phyloP scores from a whole-genome alignment of 2,888 invertebrate genomes.

The Trichopria drosophilae region DNA sequence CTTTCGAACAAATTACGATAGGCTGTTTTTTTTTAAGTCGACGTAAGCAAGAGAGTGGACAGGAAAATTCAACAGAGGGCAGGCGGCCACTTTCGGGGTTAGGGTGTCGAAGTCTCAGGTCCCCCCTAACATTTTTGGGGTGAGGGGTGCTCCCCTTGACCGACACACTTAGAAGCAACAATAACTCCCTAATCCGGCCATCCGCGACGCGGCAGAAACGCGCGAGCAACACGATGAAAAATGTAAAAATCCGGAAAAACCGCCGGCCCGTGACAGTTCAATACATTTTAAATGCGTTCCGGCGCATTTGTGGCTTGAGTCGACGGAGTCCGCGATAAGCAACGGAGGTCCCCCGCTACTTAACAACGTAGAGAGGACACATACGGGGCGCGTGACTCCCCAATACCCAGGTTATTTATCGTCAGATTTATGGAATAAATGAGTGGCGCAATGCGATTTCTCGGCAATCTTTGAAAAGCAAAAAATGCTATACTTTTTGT shows the following conservation, averaged over 20 bases:
- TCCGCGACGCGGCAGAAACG: constrained; percentile 34
- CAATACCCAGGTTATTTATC: constrained; percentile 56
- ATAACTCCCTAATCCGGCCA: constrained; percentile 49
- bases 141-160: constrained; percentile 40
- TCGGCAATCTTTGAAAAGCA: constrained; percentile 25
- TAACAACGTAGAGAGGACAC: constrained; percentile 33
- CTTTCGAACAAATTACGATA: no score
- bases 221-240: constrained; percentile 50
- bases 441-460: constrained; percentile 42
- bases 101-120: no score
- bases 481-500: constrained; percentile 27
- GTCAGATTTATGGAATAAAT: constrained; percentile 58
- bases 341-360: constrained; percentile 31
- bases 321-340: constrained; percentile 44
- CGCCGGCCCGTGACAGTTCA: constrained; percentile 55
- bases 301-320: constrained; percentile 51
- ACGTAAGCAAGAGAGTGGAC: no score
- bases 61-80: no score
- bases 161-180: constrained; percentile 39
- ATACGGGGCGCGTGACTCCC: constrained; percentile 38
- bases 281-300: constrained; percentile 60
- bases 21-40: no score
- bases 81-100: no score
- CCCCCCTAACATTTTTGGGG: no score
- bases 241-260: constrained; percentile 55